Percentiles rank a stretch among this genome's conserved stretches.
Conservation (phyloP, 2,797 vertebrate genomes). For the Poecilia wingei region DNA sequence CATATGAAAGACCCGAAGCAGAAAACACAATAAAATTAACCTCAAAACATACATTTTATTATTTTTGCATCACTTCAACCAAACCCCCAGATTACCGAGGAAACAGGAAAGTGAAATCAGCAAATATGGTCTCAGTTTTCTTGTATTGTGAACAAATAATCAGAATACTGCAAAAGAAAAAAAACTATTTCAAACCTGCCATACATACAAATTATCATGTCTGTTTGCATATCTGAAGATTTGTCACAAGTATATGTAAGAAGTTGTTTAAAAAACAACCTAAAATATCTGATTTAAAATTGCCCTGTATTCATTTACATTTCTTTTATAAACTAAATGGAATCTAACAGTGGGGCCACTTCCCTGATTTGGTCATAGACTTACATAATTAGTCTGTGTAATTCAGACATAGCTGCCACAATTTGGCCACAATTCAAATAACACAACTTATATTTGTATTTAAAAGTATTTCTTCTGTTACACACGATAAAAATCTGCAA, state of each 20-base stretch:
- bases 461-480: not conserved
- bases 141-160: not conserved
- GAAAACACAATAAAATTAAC: not conserved
- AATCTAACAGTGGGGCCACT: not conserved
- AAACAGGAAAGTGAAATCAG: not conserved
- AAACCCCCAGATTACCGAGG: not conserved
- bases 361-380: not conserved
- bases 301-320: too few relatives aligned
- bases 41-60: not conserved
- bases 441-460: not conserved
- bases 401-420: not conserved
- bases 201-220: not conserved
- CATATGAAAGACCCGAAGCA: not conserved
- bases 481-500: not conserved
- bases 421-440: not conserved
- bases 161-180: not conserved
- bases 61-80: not conserved
- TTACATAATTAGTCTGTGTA: not conserved
- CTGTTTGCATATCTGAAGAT: not conserved
- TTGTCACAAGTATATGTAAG: not conserved
- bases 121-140: not conserved
- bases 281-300: not conserved
- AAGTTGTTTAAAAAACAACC: not conserved
- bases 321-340: not conserved
- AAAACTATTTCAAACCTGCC: not conserved